Conservation (phyloP, 1,140 invertebrate species). For the Eciton burchellii region DNA sequence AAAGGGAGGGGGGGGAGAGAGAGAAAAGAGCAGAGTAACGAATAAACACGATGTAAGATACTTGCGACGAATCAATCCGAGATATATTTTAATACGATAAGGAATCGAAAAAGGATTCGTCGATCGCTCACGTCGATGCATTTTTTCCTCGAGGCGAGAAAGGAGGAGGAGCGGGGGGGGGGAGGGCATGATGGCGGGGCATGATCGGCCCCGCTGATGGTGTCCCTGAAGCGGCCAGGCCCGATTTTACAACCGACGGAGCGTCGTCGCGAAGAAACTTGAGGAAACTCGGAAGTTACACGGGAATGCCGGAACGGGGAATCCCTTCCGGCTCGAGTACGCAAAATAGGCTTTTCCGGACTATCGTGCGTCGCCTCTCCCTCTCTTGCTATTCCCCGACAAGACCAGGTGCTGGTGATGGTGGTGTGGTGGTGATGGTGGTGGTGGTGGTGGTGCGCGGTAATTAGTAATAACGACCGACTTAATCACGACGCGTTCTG, state of each 20-base stretch:
- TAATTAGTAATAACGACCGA: constrained; percentile 51
- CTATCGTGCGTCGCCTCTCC: no score
- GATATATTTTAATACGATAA: constrained; percentile 29
- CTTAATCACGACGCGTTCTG: constrained; percentile 25
- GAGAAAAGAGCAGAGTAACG: not conserved
- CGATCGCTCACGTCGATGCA: not conserved
- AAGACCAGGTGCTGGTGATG: constrained; percentile 10
- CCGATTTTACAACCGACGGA: no score
- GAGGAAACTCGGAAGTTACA: not conserved
- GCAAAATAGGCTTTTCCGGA: constrained; percentile 27
- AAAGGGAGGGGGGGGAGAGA: not conserved
- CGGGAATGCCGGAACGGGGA: not conserved
- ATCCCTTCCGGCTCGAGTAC: not conserved
- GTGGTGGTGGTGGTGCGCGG: no score
- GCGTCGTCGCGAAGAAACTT: not conserved
- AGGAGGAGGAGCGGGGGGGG: no score
- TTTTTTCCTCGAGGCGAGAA: no score
- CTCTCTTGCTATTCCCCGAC: not conserved
- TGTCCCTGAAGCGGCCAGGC: not conserved
- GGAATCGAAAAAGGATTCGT: not conserved
- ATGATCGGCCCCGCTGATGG: not conserved
- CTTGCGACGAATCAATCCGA: not conserved
- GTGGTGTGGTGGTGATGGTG: no score
- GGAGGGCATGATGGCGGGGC: no score
- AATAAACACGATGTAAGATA: constrained; percentile 10